A percentile compares a stretch with the other conserved stretches of the same genome.
Evolutionary conservation across 2,888 invertebrate species (phyloP).

Genomic region (Dione vanillae): DNA sequence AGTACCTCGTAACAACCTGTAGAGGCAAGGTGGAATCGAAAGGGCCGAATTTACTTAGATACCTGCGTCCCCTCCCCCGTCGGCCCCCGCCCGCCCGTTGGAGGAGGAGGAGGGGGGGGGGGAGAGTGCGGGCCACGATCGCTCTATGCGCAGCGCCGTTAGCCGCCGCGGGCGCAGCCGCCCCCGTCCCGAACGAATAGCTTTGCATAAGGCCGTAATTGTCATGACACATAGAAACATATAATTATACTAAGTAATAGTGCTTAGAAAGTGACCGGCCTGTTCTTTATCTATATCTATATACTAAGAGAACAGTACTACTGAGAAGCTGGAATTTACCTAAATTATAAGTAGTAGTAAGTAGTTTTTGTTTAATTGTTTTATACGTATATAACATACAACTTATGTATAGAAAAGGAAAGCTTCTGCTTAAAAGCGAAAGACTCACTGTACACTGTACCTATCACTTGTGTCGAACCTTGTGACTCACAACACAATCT

Average conservation of each 20-base stretch:
- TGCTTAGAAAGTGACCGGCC: neutral
- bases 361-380: neutral
- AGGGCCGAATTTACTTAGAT: conserved; percentile 55
- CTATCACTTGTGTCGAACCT: conserved; percentile 40
- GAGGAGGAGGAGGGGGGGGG: no score
- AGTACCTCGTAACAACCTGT: conserved; percentile 44
- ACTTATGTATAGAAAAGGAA: neutral
- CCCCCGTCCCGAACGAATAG: conserved; percentile 27
- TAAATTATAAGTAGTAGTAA: neutral
- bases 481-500: conserved; percentile 45
- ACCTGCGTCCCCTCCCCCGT: conserved; percentile 32
- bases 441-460: conserved; percentile 6
- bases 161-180: conserved; percentile 41
- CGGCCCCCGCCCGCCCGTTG: conserved; percentile 22
- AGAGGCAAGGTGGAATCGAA: conserved; percentile 50
- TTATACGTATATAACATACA: no score
- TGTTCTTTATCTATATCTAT: neutral
- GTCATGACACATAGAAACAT: neutral
- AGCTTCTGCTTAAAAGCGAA: neutral
- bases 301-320: no score
- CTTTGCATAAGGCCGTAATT: conserved; percentile 8
- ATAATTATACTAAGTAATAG: neutral
- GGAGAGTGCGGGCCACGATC: conserved; percentile 21
- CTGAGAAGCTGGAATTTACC: no score
- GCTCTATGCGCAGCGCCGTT: conserved; percentile 43